Evolutionary conservation across 2,888 invertebrate species (phyloP).

Genomic region (Acleris laterana): DNA sequence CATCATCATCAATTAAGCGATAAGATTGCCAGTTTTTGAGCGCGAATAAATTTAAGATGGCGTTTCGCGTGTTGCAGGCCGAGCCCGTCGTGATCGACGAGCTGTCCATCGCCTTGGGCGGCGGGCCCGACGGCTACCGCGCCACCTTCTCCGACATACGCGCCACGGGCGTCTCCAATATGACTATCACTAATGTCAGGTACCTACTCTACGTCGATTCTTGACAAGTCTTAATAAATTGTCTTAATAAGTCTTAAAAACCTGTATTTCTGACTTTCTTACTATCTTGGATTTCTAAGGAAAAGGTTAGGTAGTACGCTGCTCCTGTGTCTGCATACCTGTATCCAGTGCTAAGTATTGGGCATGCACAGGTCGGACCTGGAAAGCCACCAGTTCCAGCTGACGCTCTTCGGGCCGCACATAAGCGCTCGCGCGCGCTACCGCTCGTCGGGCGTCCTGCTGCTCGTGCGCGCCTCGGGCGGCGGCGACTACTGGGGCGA

Average conservation of each 20-base stretch:
- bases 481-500: slow-evolving; percentile 96
- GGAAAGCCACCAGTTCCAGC: slow-evolving; percentile 91
- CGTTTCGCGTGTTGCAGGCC: slow-evolving; percentile 72
- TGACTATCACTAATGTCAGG: slow-evolving; percentile 92
- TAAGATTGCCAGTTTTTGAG: too few species aligned
- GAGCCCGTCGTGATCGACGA: slow-evolving; percentile 94
- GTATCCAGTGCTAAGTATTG: too few species aligned
- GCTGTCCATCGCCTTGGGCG: slow-evolving; percentile 90
- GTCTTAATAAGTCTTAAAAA: too few species aligned
- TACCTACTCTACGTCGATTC: slow-evolving; percentile 54
- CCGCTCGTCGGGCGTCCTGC: slow-evolving; percentile 91
- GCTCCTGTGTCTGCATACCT: too few species aligned
- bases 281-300: too few species aligned
- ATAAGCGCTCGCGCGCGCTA: slow-evolving; percentile 92
- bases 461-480: slow-evolving; percentile 92
- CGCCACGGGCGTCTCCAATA: slow-evolving; percentile 91
- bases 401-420: slow-evolving; percentile 91
- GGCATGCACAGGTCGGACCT: slow-evolving; percentile 86
- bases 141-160: slow-evolving; percentile 92
- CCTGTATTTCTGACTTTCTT: too few species aligned
- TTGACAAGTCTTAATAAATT: too few species aligned
- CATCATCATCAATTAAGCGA: too few species aligned
- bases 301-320: too few species aligned
- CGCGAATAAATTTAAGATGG: too few species aligned
- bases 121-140: slow-evolving; percentile 92